phyloP scores from a whole-genome alignment of 2,797 vertebrate species.

The Hippocampus kuda region DNA sequence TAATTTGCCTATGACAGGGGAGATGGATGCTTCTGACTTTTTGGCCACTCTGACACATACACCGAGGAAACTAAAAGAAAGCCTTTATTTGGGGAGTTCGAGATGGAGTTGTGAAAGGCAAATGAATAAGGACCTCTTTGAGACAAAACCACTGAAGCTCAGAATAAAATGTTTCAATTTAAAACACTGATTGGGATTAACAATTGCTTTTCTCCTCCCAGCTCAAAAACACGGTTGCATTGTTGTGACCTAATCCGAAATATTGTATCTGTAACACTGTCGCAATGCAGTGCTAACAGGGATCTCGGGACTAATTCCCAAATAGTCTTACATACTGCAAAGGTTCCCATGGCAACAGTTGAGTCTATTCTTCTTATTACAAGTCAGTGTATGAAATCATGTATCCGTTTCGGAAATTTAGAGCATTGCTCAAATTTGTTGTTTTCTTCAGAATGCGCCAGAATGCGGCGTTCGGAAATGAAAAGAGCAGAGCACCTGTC shows the following conservation, averaged over 20 bases:
- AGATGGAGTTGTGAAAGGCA: neutral
- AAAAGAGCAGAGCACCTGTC: too few species aligned
- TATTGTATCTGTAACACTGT: neutral
- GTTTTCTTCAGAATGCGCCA: too few species aligned
- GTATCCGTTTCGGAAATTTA: too few species aligned
- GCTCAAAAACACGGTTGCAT: neutral
- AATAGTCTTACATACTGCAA: too few species aligned
- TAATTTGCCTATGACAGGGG: conserved; percentile 55
- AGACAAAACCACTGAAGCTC: neutral
- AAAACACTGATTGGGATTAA: neutral
- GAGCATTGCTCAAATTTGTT: too few species aligned
- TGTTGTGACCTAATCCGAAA: neutral
- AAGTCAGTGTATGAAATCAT: too few species aligned
- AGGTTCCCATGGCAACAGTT: too few species aligned
- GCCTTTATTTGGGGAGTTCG: neutral
- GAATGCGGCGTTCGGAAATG: too few species aligned
- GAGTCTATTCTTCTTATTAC: too few species aligned
- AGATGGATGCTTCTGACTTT: conserved; percentile 65
- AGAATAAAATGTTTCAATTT: neutral
- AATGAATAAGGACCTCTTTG: neutral
- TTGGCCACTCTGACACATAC: conserved; percentile 32
- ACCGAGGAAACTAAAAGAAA: neutral
- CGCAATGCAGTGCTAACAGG: neutral
- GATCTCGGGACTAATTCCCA: neutral
- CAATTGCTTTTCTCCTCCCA: neutral